Evolutionary conservation across 2,888 invertebrate species (phyloP).

Genomic region (Leptura quadrifasciata): DNA sequence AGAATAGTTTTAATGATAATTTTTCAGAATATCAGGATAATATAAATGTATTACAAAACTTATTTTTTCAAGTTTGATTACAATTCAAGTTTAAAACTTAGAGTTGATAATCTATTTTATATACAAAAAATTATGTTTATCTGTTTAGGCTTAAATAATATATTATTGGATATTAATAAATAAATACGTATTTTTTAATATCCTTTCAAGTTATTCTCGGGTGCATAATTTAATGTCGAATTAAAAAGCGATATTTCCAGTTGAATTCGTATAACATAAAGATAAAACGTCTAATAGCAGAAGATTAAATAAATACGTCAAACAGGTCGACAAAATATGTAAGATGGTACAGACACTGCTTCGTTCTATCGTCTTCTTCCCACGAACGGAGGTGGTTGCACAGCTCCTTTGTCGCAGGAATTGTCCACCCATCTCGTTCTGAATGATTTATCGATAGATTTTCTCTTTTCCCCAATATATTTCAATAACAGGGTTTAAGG

Average conservation of each 20-base stretch:
- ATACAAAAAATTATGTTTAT: background rate
- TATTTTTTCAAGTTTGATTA: too few species aligned
- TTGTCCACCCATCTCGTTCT: slow-evolving; percentile 60
- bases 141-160: background rate
- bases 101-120: background rate
- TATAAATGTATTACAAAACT: too few species aligned
- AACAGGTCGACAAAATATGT: slow-evolving; percentile 38
- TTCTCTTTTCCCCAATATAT: slow-evolving; percentile 58
- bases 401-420: slow-evolving; percentile 57
- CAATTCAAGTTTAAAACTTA: too few species aligned
- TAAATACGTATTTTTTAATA: background rate
- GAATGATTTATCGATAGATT: slow-evolving; percentile 61
- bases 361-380: slow-evolving; percentile 24
- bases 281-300: slow-evolving; percentile 11
- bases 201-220: background rate
- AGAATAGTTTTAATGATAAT: too few species aligned
- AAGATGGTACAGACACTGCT: slow-evolving; percentile 16
- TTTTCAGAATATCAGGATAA: too few species aligned
- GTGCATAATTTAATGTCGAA: slow-evolving; percentile 7
- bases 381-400: slow-evolving; percentile 42
- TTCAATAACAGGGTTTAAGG: slow-evolving; percentile 58
- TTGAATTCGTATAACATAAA: slow-evolving; percentile 1
- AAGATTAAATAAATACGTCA: slow-evolving; percentile 43
- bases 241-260: slow-evolving; percentile 15
- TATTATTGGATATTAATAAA: background rate